These are phyloP conservation scores for Pocillopora grandis DNA, from an alignment of 92 coral and sea anemone species.

Conservation along the genomic window DNA sequence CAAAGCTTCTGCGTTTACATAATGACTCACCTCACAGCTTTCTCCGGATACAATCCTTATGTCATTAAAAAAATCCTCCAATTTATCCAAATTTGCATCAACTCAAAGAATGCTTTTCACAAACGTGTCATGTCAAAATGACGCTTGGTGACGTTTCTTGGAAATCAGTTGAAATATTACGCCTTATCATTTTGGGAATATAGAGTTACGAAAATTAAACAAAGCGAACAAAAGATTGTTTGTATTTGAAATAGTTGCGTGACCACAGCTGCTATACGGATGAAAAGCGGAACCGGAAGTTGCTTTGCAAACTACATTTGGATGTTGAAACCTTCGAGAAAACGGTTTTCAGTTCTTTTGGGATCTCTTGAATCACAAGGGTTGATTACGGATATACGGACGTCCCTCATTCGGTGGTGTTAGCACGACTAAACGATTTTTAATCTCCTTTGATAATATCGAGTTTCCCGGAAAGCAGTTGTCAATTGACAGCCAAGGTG, in stretches of 20 bases:
- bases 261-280: neutral
- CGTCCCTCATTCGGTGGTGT: too few relatives aligned
- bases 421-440: too few relatives aligned
- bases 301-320: neutral
- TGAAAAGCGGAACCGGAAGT: constrained; percentile 22
- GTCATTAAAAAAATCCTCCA: neutral
- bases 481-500: too few relatives aligned
- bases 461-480: too few relatives aligned
- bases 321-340: neutral
- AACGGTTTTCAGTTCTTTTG: neutral
- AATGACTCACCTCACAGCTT: neutral
- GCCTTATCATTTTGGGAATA: neutral
- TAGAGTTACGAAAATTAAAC: neutral
- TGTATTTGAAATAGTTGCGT: neutral
- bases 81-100: neutral
- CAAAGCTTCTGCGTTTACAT: neutral
- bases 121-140: neutral
- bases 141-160: neutral
- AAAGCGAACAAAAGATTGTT: constrained; percentile 1
- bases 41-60: too few relatives aligned
- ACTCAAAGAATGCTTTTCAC: neutral
- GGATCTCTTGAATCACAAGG: too few relatives aligned
- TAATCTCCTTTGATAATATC: too few relatives aligned
- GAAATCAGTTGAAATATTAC: neutral
- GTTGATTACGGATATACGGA: too few relatives aligned